Evolutionary conservation across 2,888 invertebrate genomes (phyloP).

Genomic region (Troides helena): DNA sequence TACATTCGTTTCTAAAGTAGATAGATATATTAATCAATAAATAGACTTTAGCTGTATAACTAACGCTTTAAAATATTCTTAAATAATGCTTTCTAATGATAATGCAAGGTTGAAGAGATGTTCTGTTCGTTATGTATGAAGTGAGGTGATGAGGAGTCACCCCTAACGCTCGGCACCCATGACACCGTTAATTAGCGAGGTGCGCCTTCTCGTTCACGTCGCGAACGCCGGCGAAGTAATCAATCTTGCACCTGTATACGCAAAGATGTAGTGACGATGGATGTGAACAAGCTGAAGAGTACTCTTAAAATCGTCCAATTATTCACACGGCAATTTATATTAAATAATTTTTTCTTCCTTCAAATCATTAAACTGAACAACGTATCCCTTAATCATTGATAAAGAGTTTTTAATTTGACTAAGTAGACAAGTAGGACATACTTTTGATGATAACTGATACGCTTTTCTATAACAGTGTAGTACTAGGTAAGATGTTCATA

Average conservation of each 20-base stretch:
- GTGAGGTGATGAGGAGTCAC: conserved; percentile 23
- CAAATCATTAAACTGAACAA: no score
- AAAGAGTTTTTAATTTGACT: no score
- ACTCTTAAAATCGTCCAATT: background rate
- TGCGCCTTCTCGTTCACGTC: conserved; percentile 47
- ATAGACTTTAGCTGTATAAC: background rate
- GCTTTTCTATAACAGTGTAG: no score
- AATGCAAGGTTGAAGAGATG: conserved; percentile 8
- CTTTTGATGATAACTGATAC: no score
- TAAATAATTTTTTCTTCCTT: background rate
- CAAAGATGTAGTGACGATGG: conserved; percentile 39
- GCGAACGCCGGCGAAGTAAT: conserved; percentile 61
- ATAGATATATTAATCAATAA: no score
- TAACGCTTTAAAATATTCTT: background rate
- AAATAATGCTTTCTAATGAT: conserved; percentile 8
- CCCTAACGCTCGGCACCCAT: conserved; percentile 32
- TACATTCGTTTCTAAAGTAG: no score
- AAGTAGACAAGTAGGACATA: no score
- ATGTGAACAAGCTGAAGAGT: conserved; percentile 10
- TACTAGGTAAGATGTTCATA: no score
- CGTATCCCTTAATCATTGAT: no score
- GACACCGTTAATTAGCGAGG: conserved; percentile 69
- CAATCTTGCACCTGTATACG: conserved; percentile 62
- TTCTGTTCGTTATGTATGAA: conserved; percentile 28
- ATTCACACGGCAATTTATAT: background rate